A percentile compares a stretch with the other conserved stretches of the same genome.
These are phyloP conservation scores for Petrocephalus schoutedeni DNA, from an alignment of 2,797 vertebrate species.

Conservation along the genomic window DNA sequence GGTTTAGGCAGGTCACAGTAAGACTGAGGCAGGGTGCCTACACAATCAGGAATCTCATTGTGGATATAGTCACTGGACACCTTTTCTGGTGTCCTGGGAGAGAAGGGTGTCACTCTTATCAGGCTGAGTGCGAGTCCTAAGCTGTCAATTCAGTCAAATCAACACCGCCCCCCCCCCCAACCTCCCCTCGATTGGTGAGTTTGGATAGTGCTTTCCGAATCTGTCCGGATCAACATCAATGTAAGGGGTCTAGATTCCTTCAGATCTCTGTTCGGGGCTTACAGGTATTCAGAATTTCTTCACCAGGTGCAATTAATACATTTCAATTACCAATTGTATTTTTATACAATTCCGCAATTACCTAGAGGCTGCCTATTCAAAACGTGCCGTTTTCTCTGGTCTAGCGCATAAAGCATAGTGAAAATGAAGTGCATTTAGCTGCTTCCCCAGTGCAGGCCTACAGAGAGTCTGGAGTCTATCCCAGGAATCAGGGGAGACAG, in stretches of 20 bases:
- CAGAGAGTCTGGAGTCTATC: neutral
- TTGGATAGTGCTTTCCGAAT: neutral
- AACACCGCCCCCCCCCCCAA: neutral
- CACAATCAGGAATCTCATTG: neutral
- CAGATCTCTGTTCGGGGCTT: neutral
- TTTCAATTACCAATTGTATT: neutral
- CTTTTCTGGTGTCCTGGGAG: neutral
- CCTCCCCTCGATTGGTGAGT: neutral
- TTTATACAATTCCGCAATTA: neutral
- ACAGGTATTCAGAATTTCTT: neutral
- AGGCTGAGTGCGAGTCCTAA: neutral
- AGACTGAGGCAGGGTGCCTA: neutral
- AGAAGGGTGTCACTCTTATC: neutral
- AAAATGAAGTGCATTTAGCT: neutral
- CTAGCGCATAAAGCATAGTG: neutral
- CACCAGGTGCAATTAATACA: neutral
- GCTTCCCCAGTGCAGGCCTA: neutral
- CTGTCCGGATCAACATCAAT: neutral
- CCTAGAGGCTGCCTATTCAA: neutral
- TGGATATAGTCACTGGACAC: neutral
- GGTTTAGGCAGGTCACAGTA: neutral
- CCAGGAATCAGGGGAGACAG: neutral
- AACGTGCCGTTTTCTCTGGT: neutral
- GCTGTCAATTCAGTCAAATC: neutral
- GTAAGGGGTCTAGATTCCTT: neutral